These are phyloP conservation scores for Cydia fagiglandana DNA, from an alignment of 1,140 invertebrate species.

Conservation along the genomic window DNA sequence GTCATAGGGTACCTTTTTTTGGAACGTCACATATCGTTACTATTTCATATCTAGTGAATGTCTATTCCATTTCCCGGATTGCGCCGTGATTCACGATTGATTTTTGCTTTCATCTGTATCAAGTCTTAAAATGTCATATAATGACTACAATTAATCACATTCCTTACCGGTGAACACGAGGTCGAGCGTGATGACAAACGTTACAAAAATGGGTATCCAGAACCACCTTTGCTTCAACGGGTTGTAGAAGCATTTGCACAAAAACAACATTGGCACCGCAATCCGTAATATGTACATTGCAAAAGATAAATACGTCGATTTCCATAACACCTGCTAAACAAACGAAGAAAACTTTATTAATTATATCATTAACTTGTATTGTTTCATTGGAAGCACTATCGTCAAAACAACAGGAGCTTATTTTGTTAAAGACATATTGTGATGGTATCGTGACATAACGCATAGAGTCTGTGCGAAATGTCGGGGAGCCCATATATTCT, in stretches of 20 bases:
- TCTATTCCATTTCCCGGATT: too few relatives aligned
- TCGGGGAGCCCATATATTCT: too few relatives aligned
- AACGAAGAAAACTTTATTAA: constrained; percentile 18
- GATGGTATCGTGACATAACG: too few relatives aligned
- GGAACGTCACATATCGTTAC: too few relatives aligned
- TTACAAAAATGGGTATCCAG: constrained; percentile 67
- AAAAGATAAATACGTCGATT: constrained; percentile 64
- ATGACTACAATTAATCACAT: constrained; percentile 11
- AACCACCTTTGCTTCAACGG: constrained; percentile 64
- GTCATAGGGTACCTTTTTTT: too few relatives aligned
- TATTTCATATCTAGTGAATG: too few relatives aligned
- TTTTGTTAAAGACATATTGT: too few relatives aligned
- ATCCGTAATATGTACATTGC: constrained; percentile 68
- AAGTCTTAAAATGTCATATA: constrained; percentile 9
- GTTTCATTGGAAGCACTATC: neutral
- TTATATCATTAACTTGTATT: neutral
- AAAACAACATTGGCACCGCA: constrained; percentile 51
- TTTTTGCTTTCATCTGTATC: constrained; percentile 23
- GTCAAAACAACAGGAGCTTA: too few relatives aligned
- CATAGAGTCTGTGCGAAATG: too few relatives aligned
- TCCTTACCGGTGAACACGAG: constrained; percentile 60
- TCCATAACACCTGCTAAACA: constrained; percentile 64
- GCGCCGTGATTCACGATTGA: constrained; percentile 6
- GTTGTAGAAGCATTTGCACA: constrained; percentile 63
- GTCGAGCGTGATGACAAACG: constrained; percentile 62